Evolutionary conservation across 2,888 invertebrate species (phyloP), one percentile per base, ranked within the genome.

Genomic region (Epistrophe grossulariae): DNA sequence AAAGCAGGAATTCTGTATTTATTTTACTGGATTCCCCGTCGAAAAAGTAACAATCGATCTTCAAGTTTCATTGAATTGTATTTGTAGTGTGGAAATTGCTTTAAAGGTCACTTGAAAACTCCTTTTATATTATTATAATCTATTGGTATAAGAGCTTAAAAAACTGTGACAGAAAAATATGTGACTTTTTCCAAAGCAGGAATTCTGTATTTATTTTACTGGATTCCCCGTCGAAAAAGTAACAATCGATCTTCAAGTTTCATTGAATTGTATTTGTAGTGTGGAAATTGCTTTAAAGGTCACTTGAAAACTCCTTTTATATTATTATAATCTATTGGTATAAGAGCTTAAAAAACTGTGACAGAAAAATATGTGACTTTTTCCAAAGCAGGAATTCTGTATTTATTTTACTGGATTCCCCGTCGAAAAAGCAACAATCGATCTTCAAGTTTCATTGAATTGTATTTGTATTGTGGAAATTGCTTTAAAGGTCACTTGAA

Each of bases 371-470:
- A 0, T 19, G 19, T 35, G 31, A 10, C 19, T 17, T 60, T 60
- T 60, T 38, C 11, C 7, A 62, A 62, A 62, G 60, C 60, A 24
- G 60, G 60, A 8, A 43, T 62, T 24, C 40, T 11, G 60, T 31
- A 15, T 62, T 62, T 24, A 24, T 38, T 13, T 24, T 62, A 6
- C 60, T 24, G 24, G 17, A 40, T 62, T 13, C 15, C 60, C 24
- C 15, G 60, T 62, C 60, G 19, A 40, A 24, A 40, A 62, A 62
- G 13, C 43, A 24, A 62, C 62, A 40, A 19, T 31, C 31, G 31
- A 5, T 5, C 31, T 31, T 31, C 4, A 31, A 31, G 5, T 31
- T 31, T 31, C 3, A 31, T 6, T 31, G 7, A 31, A 31, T 31
- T 31, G 4, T 31, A 31, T 6, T 2, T 6, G 2, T 31, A 5